Evolutionary conservation across 2,113 vertebrate species (phyloP).

Genomic region (Pachyramphus minor): DNA sequence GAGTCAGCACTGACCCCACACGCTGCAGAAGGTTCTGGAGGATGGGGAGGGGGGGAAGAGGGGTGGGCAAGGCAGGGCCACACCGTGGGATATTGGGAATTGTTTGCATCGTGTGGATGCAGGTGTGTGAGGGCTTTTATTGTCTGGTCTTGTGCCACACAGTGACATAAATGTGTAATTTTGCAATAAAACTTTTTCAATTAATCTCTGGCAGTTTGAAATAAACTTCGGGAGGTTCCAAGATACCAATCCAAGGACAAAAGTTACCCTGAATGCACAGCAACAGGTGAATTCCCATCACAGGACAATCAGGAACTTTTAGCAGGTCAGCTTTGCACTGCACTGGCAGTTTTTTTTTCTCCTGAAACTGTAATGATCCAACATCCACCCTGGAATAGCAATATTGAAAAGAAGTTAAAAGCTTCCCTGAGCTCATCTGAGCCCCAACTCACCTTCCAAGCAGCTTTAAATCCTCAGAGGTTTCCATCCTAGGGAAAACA

Average conservation of each 20-base stretch:
- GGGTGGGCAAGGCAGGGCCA: background rate
- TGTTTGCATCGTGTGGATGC: conserved; percentile 47
- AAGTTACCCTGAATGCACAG: background rate
- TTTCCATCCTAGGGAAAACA: background rate
- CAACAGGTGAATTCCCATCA: background rate
- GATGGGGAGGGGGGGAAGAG: background rate
- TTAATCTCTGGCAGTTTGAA: background rate
- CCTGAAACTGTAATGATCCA: background rate
- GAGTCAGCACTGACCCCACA: background rate
- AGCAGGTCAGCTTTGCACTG: background rate
- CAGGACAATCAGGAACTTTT: fast-evolving
- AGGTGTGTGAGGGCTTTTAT: conserved; percentile 32
- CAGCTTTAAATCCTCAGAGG: background rate
- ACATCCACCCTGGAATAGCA: background rate
- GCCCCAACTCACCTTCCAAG: background rate
- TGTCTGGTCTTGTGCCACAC: conserved; percentile 16
- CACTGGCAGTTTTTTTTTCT: background rate
- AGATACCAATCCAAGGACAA: no score
- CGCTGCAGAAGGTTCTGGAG: background rate
- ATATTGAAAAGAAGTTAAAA: fast-evolving
- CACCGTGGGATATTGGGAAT: conserved; percentile 12
- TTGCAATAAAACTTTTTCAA: conserved; percentile 72
- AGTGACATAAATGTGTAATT: conserved; percentile 15
- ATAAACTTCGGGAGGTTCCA: background rate
- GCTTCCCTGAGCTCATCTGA: background rate